phyloP scores from a whole-genome alignment of 2,888 invertebrate genomes.

The Monoplex corrugatus region DNA sequence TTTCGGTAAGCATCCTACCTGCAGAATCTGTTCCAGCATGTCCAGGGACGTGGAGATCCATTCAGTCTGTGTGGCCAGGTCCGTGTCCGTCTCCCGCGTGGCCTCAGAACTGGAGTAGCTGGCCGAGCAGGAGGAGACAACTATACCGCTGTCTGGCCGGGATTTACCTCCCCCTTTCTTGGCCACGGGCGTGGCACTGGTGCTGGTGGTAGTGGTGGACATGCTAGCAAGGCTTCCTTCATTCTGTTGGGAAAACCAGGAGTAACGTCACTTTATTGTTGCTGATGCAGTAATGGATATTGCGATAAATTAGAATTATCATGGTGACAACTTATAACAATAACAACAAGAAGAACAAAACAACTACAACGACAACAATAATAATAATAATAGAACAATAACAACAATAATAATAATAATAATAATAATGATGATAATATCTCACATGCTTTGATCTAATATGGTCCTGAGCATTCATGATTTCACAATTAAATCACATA shows the following conservation, averaged over 20 bases:
- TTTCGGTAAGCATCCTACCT: conserved; percentile 58
- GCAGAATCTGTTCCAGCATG: conserved; percentile 66
- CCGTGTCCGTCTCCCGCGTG: conserved; percentile 64
- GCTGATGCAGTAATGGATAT: not conserved
- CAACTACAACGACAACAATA: not conserved
- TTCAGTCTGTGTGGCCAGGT: conserved; percentile 60
- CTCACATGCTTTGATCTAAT: too few species aligned
- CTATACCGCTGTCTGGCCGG: conserved; percentile 72
- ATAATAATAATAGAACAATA: too few species aligned
- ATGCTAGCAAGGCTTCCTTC: not conserved
- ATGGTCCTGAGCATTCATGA: too few species aligned
- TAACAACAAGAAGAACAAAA: not conserved
- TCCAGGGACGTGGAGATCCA: conserved; percentile 68
- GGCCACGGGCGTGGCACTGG: not conserved
- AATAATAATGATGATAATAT: too few species aligned
- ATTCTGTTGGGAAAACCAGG: not conserved
- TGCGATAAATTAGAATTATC: not conserved
- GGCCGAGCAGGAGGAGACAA: conserved; percentile 69
- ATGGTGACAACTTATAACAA: not conserved
- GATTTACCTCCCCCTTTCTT: conserved; percentile 53
- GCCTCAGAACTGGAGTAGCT: conserved; percentile 74
- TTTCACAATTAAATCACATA: too few species aligned
- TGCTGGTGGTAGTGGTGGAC: not conserved
- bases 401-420: too few species aligned
- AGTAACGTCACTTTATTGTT: not conserved